Base-by-base conservation (phyloP, 2,888 invertebrate genomes). In the Aromia moschata region DNA sequence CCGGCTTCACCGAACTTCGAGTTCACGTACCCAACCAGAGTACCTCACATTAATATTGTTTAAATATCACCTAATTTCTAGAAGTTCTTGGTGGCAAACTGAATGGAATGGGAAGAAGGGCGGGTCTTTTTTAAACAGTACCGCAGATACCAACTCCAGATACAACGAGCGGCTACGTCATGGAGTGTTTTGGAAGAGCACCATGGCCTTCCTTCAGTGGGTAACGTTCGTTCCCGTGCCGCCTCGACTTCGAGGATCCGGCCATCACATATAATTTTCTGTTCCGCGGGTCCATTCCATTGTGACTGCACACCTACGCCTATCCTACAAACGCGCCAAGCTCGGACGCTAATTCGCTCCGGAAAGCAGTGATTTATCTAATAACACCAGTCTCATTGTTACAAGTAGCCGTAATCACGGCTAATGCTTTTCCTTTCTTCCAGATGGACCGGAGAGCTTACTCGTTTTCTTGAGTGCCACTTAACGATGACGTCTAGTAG, bases 291-390 rank as follows among this genome's bases (percentile, higher is more conserved):
- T 54, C 60, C 66, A 56, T 60, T 63, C 65, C 68, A 72, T 71
- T 69, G 71, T 70, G 66, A 70, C 67, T 64, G 63, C 66, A 64
- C 68, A 65, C 68, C 65, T 69, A 70, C 69, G 65, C 68, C 70
- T 62, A 54, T 67, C 64, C 61, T 63, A 69, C 67, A 70, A 68
- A 69, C 69, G 65, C 64, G 65, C n/a, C n/a, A n/a, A 53, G 55
- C 56, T 56, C 65, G 68, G 67, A 65, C 66, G 68, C 64, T 75
- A 75, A 75, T 76, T 76, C 65, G 68, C 67, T 68, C 73, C 74
- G 76, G 76, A 76, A 76, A 71, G 69, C 76, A 72, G 73, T 75
- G 76, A 76, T 76, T 76, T 75, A 74, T 70, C 70, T 72, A 74
- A 75, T 74, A 71, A 73, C 71, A 65, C 66, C 64, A 62, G 58